Evolutionary conservation across 2,888 invertebrate genomes (phyloP).

Genomic region (Erpobdella octoculata): DNA sequence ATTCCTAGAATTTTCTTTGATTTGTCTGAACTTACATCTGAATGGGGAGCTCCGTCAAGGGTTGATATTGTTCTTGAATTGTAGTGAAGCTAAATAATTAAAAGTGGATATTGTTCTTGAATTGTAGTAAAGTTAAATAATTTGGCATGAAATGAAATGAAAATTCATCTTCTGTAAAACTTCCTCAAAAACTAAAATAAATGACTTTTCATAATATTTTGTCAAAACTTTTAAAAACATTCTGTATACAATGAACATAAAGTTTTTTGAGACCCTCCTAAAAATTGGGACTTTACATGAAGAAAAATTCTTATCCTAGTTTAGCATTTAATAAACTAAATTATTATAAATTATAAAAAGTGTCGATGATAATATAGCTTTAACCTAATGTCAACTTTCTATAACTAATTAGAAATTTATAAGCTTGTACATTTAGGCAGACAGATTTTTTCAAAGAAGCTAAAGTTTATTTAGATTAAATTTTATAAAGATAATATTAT

Average conservation of each 20-base stretch:
- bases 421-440: neutral
- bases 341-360: too few relatives aligned
- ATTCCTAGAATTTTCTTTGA: conserved; percentile 28
- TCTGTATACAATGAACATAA: too few relatives aligned
- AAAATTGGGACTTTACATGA: too few relatives aligned
- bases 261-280: too few relatives aligned
- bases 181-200: neutral
- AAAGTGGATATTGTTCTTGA: neutral
- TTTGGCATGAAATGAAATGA: neutral
- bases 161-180: neutral
- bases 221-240: too few relatives aligned
- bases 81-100: conserved; percentile 47
- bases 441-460: too few relatives aligned
- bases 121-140: neutral
- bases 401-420: neutral
- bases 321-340: too few relatives aligned
- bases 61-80: conserved; percentile 45
- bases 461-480: neutral
- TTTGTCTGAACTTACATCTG: conserved; percentile 7
- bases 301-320: too few relatives aligned
- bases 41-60: neutral
- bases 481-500: too few relatives aligned
- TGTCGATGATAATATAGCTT: too few relatives aligned
- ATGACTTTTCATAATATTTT: too few relatives aligned
- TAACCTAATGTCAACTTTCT: neutral